These are phyloP conservation scores for Pheosia gnoma DNA, from an alignment of 2,888 invertebrate genomes.

Conservation along the genomic window DNA sequence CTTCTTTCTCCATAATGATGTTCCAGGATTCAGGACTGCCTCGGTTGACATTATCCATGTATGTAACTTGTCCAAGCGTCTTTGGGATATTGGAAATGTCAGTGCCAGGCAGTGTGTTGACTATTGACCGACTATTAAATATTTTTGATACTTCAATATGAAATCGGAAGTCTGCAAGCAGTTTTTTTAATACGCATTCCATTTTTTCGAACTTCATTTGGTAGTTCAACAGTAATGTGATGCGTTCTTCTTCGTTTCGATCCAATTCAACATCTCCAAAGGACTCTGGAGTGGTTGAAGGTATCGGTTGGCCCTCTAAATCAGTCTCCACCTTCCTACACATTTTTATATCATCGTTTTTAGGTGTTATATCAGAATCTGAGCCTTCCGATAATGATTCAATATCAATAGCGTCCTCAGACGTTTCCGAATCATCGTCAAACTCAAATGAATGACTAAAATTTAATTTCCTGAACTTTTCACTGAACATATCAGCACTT, in stretches of 20 bases:
- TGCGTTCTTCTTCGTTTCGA: conserved; percentile 65
- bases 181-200: conserved; percentile 60
- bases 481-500: conserved; percentile 62
- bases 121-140: conserved; percentile 58
- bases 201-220: conserved; percentile 67
- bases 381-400: conserved; percentile 68
- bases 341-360: conserved; percentile 62
- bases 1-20: conserved; percentile 66
- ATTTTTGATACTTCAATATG: conserved; percentile 76
- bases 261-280: conserved; percentile 72
- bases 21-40: conserved; percentile 66
- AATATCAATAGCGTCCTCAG: conserved; percentile 61
- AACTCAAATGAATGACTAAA: conserved; percentile 70
- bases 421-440: conserved; percentile 58
- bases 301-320: conserved; percentile 41
- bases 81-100: conserved; percentile 50
- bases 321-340: conserved; percentile 61
- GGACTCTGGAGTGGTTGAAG: conserved; percentile 65
- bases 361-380: conserved; percentile 56
- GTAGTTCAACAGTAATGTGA: conserved; percentile 59
- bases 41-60: conserved; percentile 46
- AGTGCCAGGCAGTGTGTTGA: conserved; percentile 46
- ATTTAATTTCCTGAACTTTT: conserved; percentile 61
- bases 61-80: conserved; percentile 44
- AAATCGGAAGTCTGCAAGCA: conserved; percentile 70